Percentiles rank a stretch among this genome's conserved stretches.
Conservation (phyloP, 2,888 invertebrate species). For the Ichneumoninae sp. region DNA sequence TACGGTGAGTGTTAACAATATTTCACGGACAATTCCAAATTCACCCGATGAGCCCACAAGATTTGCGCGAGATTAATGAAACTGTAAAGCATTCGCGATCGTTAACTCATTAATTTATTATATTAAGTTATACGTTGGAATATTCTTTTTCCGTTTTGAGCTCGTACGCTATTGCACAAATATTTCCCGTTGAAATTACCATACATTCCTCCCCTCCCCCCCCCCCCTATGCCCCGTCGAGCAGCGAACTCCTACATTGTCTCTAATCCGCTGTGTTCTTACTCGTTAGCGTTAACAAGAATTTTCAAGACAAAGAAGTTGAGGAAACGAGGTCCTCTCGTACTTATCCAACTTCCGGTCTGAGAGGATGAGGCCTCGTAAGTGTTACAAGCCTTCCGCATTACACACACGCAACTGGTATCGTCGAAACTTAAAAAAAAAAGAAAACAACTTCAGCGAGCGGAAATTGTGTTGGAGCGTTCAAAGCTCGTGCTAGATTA, state of each 20-base stretch:
- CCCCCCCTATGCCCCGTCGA: not conserved
- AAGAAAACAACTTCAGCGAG: not conserved
- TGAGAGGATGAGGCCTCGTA: not conserved
- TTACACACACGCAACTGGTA: not conserved
- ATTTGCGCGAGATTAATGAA: not conserved
- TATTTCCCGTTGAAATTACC: conserved; percentile 20
- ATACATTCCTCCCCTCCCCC: not conserved
- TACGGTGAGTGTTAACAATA: not conserved
- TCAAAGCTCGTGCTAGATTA: not conserved
- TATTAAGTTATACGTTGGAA: not conserved
- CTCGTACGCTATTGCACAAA: conserved; percentile 13
- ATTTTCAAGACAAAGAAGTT: conserved; percentile 21
- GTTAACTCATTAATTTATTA: not conserved
- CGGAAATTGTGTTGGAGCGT: no score
- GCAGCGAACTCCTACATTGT: conserved; percentile 25
- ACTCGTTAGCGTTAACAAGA: conserved; percentile 40
- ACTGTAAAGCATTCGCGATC: not conserved
- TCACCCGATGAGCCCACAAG: not conserved
- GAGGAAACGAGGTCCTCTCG: conserved; percentile 22
- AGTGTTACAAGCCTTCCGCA: conserved; percentile 6
- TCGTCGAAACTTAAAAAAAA: not conserved
- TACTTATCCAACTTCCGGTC: conserved; percentile 39
- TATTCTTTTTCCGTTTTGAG: conserved; percentile 2
- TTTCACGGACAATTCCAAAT: not conserved
- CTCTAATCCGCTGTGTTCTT: conserved; percentile 25